Percentiles rank a stretch among this genome's conserved stretches.
These are phyloP conservation scores for Speoplatyrhinus poulsoni DNA, from an alignment of 2,113 vertebrate species.

Conservation along the genomic window DNA sequence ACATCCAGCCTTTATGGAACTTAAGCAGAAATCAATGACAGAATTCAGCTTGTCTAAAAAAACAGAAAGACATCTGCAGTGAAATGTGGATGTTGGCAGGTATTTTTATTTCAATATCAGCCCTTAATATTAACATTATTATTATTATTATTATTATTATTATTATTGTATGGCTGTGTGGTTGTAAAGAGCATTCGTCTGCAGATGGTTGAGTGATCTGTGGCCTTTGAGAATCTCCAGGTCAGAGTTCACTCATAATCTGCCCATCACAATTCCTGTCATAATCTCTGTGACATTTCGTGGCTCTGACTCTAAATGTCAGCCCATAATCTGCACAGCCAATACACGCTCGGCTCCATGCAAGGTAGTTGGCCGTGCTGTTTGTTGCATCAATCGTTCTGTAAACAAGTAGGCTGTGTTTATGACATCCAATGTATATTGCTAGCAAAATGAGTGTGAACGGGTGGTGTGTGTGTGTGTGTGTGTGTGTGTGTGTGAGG, in stretches of 20 bases:
- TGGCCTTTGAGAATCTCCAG: slow-evolving; percentile 64
- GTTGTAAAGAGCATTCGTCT: slow-evolving; percentile 44
- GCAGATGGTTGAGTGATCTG: slow-evolving; percentile 39
- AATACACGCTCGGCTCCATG: background rate
- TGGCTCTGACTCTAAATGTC: slow-evolving; percentile 67
- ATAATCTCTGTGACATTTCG: slow-evolving; percentile 72
- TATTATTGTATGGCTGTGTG: slow-evolving; percentile 1
- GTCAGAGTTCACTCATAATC: slow-evolving; percentile 69
- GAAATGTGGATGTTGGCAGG: slow-evolving; percentile 24
- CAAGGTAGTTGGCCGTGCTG: too few species aligned
- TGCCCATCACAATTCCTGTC: slow-evolving; percentile 68
- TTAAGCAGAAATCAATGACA: slow-evolving; percentile 47
- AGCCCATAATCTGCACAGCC: slow-evolving; percentile 53
- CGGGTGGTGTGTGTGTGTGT: background rate
- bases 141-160: background rate
- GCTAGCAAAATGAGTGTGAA: too few species aligned
- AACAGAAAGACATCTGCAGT: background rate
- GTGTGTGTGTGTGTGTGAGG: too few species aligned
- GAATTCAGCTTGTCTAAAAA: slow-evolving; percentile 3
- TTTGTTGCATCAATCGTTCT: too few species aligned
- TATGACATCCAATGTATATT: slow-evolving; percentile 32
- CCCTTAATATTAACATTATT: slow-evolving; percentile 4
- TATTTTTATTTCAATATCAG: slow-evolving; percentile 22
- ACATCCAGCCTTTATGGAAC: slow-evolving; percentile 42
- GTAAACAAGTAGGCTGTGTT: slow-evolving; percentile 7